Base-by-base conservation (phyloP, 2,797 vertebrate species). In the Enteromius argenteus region DNA sequence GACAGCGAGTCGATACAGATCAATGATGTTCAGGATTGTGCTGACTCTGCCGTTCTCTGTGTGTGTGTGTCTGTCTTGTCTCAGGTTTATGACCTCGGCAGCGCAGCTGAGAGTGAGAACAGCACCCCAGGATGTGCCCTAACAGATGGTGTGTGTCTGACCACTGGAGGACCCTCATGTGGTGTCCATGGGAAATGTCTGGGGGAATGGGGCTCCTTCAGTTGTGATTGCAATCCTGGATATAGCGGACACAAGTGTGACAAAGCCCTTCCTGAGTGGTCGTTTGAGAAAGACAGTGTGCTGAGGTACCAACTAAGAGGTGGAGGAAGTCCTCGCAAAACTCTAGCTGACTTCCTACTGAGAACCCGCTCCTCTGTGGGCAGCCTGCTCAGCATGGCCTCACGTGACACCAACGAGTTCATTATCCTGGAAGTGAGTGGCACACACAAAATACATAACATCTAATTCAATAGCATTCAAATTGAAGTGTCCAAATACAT, bases 71-170 rank as follows among this genome's bases (percentile, higher is more conserved):
- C 62, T 86, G 49, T 85, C 67, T 83, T 72, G 23, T 74, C 49
- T 67, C 85, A 98, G 97, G 93, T 97, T 79, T 97, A 96, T 30
- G 96, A 98, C 91, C 93, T 98, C 91, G 93, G 90, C 83, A 93
- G 93, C 71, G 94, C 97, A 17, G 94, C 95, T 8, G 97, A 97
- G 89, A 96, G 95, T 1, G 86, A 95, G 88, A 95, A 97, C 93
- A 96, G 94, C 1, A 6, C 76, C 51, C 94, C 96, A 0, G 96
- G 97, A 21, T 98, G 97, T 77, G 27, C 90, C 73, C 87, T 95
- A 49, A 96, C 91, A 0, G 97, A 97, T 77, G 93, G 93, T 0
- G 92, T 95, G 89, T 98, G 97, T 67, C 88, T 94, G 80, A 95
- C 91, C 0, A 84, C 88, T 0, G 94, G 92, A 9, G 90, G 92